These are phyloP conservation scores for Adelosebastes latens DNA, from an alignment of 2,797 vertebrate species.

Conservation along the genomic window DNA sequence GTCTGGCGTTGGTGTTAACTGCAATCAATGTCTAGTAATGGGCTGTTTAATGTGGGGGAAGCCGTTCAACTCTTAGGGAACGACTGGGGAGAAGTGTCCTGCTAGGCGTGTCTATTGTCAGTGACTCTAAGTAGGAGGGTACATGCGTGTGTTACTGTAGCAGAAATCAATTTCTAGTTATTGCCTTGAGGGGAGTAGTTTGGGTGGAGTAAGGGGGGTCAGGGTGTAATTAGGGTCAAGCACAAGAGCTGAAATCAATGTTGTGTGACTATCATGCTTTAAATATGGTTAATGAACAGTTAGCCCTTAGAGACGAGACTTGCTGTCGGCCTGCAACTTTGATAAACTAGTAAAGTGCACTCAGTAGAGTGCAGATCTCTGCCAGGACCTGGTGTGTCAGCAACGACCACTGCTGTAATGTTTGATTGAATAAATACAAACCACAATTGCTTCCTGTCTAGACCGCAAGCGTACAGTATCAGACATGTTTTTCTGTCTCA, in stretches of 20 bases:
- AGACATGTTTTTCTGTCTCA: too few relatives aligned
- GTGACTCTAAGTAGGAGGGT: background rate
- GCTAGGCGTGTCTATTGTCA: slow-evolving; percentile 34
- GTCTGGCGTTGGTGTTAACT: slow-evolving; percentile 68
- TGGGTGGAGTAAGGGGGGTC: background rate
- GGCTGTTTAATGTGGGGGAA: slow-evolving; percentile 68
- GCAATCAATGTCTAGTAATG: slow-evolving; percentile 78
- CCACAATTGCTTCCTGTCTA: too few relatives aligned
- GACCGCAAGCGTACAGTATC: too few relatives aligned
- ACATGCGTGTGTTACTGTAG: slow-evolving; percentile 18
- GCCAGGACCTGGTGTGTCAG: too few relatives aligned
- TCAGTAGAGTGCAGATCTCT: background rate
- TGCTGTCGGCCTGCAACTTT: background rate
- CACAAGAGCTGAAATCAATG: slow-evolving; percentile 29
- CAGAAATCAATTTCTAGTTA: slow-evolving; percentile 41
- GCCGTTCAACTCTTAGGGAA: slow-evolving; percentile 40
- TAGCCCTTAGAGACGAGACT: background rate
- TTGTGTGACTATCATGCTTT: slow-evolving; percentile 6
- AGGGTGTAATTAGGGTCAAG: slow-evolving; percentile 27
- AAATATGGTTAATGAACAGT: background rate
- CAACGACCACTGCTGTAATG: background rate
- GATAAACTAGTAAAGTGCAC: background rate
- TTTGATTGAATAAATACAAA: too few relatives aligned
- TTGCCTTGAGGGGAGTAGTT: slow-evolving; percentile 28
- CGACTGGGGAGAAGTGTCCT: slow-evolving; percentile 30